These are phyloP conservation scores for Indri indri DNA, from an alignment of 2,113 vertebrate species.

Conservation along the genomic window DNA sequence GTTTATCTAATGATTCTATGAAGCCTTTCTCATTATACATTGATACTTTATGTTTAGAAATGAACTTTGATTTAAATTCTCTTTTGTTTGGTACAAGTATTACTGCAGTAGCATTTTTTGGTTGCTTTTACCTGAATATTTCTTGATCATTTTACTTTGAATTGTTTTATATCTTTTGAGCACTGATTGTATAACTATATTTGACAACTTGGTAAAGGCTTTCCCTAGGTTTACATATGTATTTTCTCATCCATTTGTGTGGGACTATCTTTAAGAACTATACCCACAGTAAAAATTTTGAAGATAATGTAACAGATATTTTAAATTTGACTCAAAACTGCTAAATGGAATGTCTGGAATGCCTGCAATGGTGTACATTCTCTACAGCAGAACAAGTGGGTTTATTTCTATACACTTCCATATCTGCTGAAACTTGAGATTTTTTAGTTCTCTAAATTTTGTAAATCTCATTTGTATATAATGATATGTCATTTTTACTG, in stretches of 20 bases:
- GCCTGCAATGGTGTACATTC: accelerated
- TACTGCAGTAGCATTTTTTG: not conserved
- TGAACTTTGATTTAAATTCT: not conserved
- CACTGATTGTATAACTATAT: not conserved
- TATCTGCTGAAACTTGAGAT: not conserved
- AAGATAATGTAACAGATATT: not conserved
- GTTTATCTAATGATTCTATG: not conserved
- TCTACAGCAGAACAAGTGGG: accelerated
- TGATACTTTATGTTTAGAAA: not conserved
- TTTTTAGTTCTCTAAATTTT: not conserved
- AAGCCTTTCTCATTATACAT: not conserved
- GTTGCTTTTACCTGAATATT: not conserved
- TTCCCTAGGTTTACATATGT: not conserved
- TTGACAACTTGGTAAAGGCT: not conserved
- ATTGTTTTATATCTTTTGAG: not conserved
- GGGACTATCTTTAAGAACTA: not conserved
- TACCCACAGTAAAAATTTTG: not conserved
- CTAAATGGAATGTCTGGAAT: not conserved
- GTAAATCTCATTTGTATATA: not conserved
- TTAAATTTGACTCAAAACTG: not conserved
- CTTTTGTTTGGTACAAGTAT: not conserved
- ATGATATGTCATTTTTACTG: not conserved
- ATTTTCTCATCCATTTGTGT: not conserved
- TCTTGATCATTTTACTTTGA: not conserved
- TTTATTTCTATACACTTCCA: not conserved